Base-by-base conservation (phyloP, 1,140 invertebrate species). In the Scaptomyza graminum region DNA sequence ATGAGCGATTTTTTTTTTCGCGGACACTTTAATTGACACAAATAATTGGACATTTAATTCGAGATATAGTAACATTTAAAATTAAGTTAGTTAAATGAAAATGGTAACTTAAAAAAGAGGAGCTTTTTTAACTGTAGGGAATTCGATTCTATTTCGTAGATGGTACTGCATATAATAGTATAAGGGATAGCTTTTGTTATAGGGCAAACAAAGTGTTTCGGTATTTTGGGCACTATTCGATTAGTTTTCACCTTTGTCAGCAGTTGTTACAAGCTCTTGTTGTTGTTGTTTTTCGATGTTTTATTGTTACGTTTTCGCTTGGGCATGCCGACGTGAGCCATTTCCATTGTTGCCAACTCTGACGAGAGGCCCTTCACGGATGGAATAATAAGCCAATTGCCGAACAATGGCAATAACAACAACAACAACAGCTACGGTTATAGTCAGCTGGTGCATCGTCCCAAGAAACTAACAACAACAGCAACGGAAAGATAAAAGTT, bases 231-330 rank as follows among this genome's bases (percentile, higher is more conserved):
- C 16, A 6, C 1, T 47, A 43, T 22, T 12, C 61, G 13, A 65
- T 65, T 56, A 55, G 60, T 79, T 79, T 79, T 79, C 71, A 75
- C 66, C 71, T 79, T 79, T 51, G 25, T 62, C 41, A 34, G 22
- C 7, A 37, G 12, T 41, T 31, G 9, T 22, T 7, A 16, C 31
- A 46, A 51, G 13, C 5, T 56, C 31, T 39, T 49, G 16, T 43
- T 68, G 44, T 25, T 61, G 57, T 25, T 28, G 34, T 56, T 52
- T 47, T 60, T 76, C 47, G 44, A 1, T 18, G n/a, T n/a, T n/a
- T n/a, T n/a, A n/a, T n/a, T n/a, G n/a, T 18, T 18, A 1, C 3
- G 18, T 18, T 22, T 64, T 74, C 54, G 13, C 8, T 9, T 9
- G 31, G 31, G 31, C 31, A 9, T 34, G 31, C 31, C 31, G 31